Evolutionary conservation across 2,113 vertebrate species (phyloP).

Genomic region (Hydrolagus affinis): DNA sequence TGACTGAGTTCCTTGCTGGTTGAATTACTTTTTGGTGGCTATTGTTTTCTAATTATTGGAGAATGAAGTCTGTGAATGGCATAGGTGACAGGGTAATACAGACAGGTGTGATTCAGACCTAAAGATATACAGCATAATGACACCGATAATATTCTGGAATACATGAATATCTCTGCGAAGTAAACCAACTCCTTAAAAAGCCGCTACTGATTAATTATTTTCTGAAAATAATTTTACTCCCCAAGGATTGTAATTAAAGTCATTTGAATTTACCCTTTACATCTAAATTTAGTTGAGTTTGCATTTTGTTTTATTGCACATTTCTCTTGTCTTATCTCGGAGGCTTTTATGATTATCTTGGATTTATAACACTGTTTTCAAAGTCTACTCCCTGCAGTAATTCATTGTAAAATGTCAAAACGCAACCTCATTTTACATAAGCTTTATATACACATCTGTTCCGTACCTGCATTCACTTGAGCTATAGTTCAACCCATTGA

Average conservation of each 20-base stretch:
- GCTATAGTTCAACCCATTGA: not conserved
- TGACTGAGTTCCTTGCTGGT: no score
- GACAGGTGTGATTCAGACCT: no score
- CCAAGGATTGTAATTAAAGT: not conserved
- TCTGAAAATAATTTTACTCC: no score
- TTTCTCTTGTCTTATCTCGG: not conserved
- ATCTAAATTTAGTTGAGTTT: conserved; percentile 5
- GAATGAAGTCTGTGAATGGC: no score
- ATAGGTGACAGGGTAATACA: no score
- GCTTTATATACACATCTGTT: not conserved
- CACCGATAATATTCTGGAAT: no score
- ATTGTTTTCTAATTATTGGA: no score
- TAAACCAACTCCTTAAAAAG: no score
- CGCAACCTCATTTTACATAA: not conserved
- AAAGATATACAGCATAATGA: no score
- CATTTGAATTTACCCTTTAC: not conserved
- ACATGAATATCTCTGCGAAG: no score
- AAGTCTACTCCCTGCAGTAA: not conserved
- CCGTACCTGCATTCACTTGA: not conserved
- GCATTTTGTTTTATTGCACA: not conserved
- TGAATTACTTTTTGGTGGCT: no score
- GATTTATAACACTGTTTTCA: conserved; percentile 4
- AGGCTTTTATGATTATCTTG: not conserved
- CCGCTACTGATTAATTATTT: no score
- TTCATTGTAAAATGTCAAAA: conserved; percentile 4